Percentiles rank a stretch among this genome's conserved stretches.
phyloP scores from a whole-genome alignment of 2,888 invertebrate genomes.

The Brassicogethes aeneus region DNA sequence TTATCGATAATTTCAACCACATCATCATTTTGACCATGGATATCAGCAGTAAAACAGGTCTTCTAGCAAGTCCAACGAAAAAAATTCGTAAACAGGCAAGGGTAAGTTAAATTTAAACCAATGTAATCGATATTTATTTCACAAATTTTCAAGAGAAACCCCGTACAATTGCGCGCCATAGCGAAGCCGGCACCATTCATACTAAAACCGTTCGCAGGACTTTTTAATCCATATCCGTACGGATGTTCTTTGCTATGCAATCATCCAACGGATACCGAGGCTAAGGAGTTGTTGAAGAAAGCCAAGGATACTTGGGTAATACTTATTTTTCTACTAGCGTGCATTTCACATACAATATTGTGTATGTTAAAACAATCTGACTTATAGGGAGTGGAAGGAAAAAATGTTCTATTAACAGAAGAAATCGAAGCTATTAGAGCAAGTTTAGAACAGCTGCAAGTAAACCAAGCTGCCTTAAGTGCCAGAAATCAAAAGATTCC shows the following conservation, averaged over 20 bases:
- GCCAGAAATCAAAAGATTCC: constrained; percentile 16
- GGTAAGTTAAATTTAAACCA: no score
- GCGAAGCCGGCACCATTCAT: constrained; percentile 63
- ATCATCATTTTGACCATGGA: no score
- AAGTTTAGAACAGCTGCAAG: constrained; percentile 24
- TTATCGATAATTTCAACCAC: not conserved
- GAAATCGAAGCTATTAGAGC: constrained; percentile 36
- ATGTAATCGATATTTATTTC: no score
- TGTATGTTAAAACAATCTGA: no score
- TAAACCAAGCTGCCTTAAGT: constrained; percentile 6
- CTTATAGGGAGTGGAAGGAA: constrained; percentile 30
- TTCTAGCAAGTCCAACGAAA: constrained; percentile 51
- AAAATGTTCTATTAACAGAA: constrained; percentile 32
- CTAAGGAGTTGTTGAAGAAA: constrained; percentile 60
- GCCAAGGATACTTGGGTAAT: constrained; percentile 63
- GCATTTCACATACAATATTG: no score
- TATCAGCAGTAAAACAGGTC: constrained; percentile 55
- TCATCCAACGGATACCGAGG: constrained; percentile 69
- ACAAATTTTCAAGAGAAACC: constrained; percentile 4
- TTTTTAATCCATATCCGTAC: constrained; percentile 73
- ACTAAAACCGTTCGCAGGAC: constrained; percentile 68
- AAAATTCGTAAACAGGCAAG: constrained; percentile 32
- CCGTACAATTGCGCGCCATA: constrained; percentile 47
- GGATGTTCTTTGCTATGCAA: constrained; percentile 78
- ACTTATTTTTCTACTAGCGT: not conserved